Evolutionary conservation across 2,888 invertebrate species (phyloP).

Genomic region (Pseudococcus longispinus): DNA sequence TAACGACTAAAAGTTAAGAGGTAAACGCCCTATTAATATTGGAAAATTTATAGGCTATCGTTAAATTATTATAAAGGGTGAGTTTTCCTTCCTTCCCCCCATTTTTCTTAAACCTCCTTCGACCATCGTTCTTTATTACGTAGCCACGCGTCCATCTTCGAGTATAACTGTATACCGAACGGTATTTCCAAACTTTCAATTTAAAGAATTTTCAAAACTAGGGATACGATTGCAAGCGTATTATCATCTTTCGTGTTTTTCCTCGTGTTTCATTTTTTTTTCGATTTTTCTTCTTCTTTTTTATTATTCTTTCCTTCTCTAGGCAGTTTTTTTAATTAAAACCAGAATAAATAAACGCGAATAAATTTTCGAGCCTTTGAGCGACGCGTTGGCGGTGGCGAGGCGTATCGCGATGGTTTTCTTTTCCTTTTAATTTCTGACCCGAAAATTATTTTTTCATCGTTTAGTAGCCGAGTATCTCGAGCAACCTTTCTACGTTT

Average conservation of each 20-base stretch:
- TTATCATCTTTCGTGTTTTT: slow-evolving; percentile 4
- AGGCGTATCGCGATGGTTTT: not conserved
- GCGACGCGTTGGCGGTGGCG: not conserved
- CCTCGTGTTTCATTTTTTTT: not conserved
- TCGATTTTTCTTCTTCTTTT: not conserved
- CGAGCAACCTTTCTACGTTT: not conserved
- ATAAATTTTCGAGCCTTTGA: not conserved
- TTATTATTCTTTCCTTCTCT: not conserved
- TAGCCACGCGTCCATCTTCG: not conserved
- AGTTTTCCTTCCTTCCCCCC: not conserved
- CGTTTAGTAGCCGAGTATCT: not conserved
- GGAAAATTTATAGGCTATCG: slow-evolving; percentile 28
- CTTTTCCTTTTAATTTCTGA: slow-evolving; percentile 16
- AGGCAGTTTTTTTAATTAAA: not conserved
- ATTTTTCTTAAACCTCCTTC: not conserved
- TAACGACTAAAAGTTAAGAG: slow-evolving; percentile 33
- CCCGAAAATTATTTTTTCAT: slow-evolving; percentile 18
- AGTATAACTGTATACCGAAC: not conserved
- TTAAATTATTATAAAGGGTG: slow-evolving; percentile 8
- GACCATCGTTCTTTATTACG: not conserved
- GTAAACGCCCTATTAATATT: slow-evolving; percentile 39
- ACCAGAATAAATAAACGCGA: slow-evolving; percentile 26
- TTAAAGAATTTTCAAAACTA: not conserved
- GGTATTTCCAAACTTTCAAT: not conserved
- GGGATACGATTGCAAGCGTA: not conserved